Conservation (phyloP, 2,888 invertebrate species). For the Drosophila phalerata region DNA sequence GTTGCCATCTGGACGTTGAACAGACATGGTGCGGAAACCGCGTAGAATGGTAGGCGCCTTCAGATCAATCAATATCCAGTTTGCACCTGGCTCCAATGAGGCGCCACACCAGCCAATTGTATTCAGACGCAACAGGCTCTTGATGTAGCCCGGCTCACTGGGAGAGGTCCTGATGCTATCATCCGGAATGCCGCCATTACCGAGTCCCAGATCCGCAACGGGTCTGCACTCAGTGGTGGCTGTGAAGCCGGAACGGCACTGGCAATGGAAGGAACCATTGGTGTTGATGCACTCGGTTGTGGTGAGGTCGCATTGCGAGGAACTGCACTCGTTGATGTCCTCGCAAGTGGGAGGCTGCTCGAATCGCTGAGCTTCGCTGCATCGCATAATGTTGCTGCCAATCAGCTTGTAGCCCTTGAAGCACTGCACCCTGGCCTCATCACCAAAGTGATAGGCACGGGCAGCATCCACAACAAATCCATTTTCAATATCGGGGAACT, state of each 20-base stretch:
- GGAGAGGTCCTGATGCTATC: constrained; percentile 94
- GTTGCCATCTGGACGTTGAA: constrained; percentile 92
- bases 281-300: constrained; percentile 96
- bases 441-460: constrained; percentile 92
- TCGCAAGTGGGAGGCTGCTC: constrained; percentile 94
- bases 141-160: constrained; percentile 92
- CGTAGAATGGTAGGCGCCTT: constrained; percentile 95
- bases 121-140: constrained; percentile 93
- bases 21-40: constrained; percentile 96
- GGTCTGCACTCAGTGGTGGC: constrained; percentile 95
- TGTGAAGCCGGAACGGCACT: constrained; percentile 93
- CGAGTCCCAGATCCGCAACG: constrained; percentile 93
- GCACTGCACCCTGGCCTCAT: constrained; percentile 96
- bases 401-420: constrained; percentile 95
- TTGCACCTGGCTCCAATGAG: constrained; percentile 93
- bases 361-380: constrained; percentile 94
- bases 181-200: constrained; percentile 95
- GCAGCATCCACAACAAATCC: constrained; percentile 94
- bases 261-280: constrained; percentile 95
- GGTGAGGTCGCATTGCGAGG: constrained; percentile 94
- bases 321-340: constrained; percentile 96
- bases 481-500: constrained; percentile 93
- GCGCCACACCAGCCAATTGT: constrained; percentile 96
- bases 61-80: constrained; percentile 95
- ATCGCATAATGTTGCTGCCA: constrained; percentile 93